Base-by-base conservation (phyloP, 1,140 invertebrate species). In the Drosophila arawakana region DNA sequence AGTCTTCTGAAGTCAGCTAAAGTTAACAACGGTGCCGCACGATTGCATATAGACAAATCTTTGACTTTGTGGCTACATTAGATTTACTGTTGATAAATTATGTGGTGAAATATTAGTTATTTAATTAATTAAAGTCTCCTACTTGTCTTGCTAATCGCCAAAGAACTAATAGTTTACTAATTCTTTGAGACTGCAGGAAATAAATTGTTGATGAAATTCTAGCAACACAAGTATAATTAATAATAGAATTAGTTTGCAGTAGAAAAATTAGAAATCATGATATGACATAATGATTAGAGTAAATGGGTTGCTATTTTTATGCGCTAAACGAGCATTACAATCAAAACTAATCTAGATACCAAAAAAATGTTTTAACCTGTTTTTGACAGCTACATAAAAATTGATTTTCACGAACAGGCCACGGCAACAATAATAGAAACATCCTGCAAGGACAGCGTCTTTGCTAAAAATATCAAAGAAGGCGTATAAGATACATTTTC, bases 331-430 rank as follows among this genome's bases (percentile, higher is more conserved):
- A 34, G 46, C 35, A 18, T 39, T 9, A 34, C 10, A 10, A 58
- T 21, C n/a, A 35, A 54, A 11, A 8, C n/a, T 30, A 4, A n/a
- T 30, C n/a, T 34, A 39, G 10, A 54, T 7, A 7, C 25, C 25
- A 30, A 15, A 65, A 65, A 72, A 81, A 58, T 55, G 76, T 58
- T 73, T 49, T 76, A 77, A 50, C 58, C 82, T 86, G 82, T 59
- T 76, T 82, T 80, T 88, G 82, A 86, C 76, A 78, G 84, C 65
- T 60, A 82, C 80, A 83, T 80, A 66, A 80, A 88, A 88, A 86
- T 86, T 88, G 83, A 86, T 86, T 86, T 88, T 78, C 59, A 82
- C 62, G 49, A 67, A 52, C 60, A 52, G 60, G 34, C 43, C 41
- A 55, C 49, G 57, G 39, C 34, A 69, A 55, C 10, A 52, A 37